Conservation (phyloP, 2,888 invertebrate genomes). For the Polietes domitor region DNA sequence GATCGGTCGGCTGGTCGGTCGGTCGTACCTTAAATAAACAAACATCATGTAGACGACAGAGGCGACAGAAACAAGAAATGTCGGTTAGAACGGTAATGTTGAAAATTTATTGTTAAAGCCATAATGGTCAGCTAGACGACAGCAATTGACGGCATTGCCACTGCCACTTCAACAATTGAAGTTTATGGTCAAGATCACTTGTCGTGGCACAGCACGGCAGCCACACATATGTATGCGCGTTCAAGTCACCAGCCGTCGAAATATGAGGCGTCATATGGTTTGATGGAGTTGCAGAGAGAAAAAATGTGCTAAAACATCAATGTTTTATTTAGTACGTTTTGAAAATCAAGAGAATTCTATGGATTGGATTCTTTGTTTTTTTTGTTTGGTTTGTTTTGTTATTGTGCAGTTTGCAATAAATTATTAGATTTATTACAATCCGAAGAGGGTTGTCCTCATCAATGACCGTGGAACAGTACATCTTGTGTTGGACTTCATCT, state of each 20-base stretch:
- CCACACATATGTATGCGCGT: too few species aligned
- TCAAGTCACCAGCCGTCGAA: background rate
- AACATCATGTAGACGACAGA: slow-evolving; percentile 22
- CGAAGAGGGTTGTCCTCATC: background rate
- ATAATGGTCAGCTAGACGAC: slow-evolving; percentile 64
- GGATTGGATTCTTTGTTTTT: background rate
- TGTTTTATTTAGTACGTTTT: slow-evolving; percentile 41
- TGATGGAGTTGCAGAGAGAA: slow-evolving; percentile 1
- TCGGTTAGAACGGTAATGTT: slow-evolving; percentile 41
- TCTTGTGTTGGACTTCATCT: background rate
- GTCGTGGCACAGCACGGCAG: background rate
- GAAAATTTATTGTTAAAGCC: slow-evolving; percentile 60
- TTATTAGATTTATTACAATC: slow-evolving; percentile 49
- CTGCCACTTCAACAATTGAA: slow-evolving; percentile 13
- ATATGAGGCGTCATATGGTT: slow-evolving; percentile 31
- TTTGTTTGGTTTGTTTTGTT: too few species aligned
- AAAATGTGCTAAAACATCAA: slow-evolving; percentile 61
- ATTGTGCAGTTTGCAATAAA: slow-evolving; percentile 50
- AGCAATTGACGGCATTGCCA: slow-evolving; percentile 44
- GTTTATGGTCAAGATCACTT: slow-evolving; percentile 63
- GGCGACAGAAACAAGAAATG: slow-evolving; percentile 44
- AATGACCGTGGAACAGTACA: background rate
- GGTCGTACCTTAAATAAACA: slow-evolving; percentile 42
- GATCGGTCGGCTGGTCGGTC: background rate
- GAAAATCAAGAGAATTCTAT: slow-evolving; percentile 8